Base-by-base conservation (phyloP, 2,113 vertebrate species). In the Rana temporaria region DNA sequence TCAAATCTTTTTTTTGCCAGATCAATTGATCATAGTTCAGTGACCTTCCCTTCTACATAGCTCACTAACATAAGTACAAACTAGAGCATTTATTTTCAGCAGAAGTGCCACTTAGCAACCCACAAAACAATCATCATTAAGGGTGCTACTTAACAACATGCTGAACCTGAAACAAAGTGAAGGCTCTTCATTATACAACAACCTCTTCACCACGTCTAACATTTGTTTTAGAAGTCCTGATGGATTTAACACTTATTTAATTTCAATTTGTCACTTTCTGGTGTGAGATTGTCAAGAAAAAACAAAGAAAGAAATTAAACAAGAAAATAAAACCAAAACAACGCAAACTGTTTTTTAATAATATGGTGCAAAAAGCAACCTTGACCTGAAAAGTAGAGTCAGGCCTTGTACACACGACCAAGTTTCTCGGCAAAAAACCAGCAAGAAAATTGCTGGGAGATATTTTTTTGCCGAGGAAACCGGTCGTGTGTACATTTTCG, bases 111-210 rank as follows among this genome's bases (percentile, higher is more conserved):
- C 78, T 80, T 80, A 80, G 78, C 78, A 70, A 20, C 78, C 66
- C 78, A 71, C 78, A 80, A 80, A 52, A 80, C 66, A 80, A 80
- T 80, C 62, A 80, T 71, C 78, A 70, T 70, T 62, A 80, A 80
- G 53, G 78, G 66, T 69, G 66, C 55, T 80, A 52, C 66, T 80
- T 82, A 67, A 82, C 80, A 75, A 73, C 57, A 42, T 22, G 26
- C 52, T 20, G 66, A 32, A 57, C 52, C 15, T 42, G 80, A 24
- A 75, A 65, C 65, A 76, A 38, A 56, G 22, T n/a, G 15, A 68
- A 80, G 62, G 78, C 78, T 70, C 56, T 80, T 80, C 66, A 80
- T 70, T 80, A 70, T 19, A n/a, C 26, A 60, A 22, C 48, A 38
- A 48, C 22, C 67, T 80, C 78, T 70, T 48, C 26, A 70, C 32